phyloP scores from a whole-genome alignment of 2,888 invertebrate genomes.

The Pseudoips prasinana region DNA sequence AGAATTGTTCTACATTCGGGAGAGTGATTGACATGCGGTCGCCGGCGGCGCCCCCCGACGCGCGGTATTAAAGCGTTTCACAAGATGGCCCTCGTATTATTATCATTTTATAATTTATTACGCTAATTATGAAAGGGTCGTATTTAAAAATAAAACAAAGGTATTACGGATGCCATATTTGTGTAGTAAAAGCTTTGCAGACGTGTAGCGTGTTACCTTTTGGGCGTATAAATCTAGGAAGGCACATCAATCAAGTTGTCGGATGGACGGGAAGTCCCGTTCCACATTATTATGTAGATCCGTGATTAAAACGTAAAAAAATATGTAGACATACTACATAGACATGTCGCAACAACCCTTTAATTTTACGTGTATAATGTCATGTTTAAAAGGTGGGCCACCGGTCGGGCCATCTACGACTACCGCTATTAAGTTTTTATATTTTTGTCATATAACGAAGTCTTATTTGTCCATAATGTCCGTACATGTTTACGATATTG shows the following conservation, averaged over 20 bases:
- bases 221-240: slow-evolving; percentile 75
- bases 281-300: slow-evolving; percentile 77
- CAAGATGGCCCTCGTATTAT: slow-evolving; percentile 77
- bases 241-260: slow-evolving; percentile 79
- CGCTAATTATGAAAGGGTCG: slow-evolving; percentile 78
- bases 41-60: slow-evolving; percentile 73
- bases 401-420: slow-evolving; percentile 22
- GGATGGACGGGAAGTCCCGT: slow-evolving; percentile 74
- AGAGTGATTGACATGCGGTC: slow-evolving; percentile 81
- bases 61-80: slow-evolving; percentile 69
- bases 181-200: slow-evolving; percentile 66
- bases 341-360: slow-evolving; percentile 60
- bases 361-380: slow-evolving; percentile 44
- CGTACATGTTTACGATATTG: slow-evolving; percentile 30
- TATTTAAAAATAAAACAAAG: slow-evolving; percentile 79
- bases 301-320: slow-evolving; percentile 72
- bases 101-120: slow-evolving; percentile 82
- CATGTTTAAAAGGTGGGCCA: slow-evolving; percentile 29
- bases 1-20: slow-evolving; percentile 79
- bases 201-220: slow-evolving; percentile 72
- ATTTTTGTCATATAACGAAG: slow-evolving; percentile 15
- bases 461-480: slow-evolving; percentile 22
- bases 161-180: slow-evolving; percentile 68
- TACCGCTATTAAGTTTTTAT: slow-evolving; percentile 26
- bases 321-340: slow-evolving; percentile 69